Evolutionary conservation across 2,797 vertebrate genomes (phyloP).

Genomic region (Macropus fuliginosus): DNA sequence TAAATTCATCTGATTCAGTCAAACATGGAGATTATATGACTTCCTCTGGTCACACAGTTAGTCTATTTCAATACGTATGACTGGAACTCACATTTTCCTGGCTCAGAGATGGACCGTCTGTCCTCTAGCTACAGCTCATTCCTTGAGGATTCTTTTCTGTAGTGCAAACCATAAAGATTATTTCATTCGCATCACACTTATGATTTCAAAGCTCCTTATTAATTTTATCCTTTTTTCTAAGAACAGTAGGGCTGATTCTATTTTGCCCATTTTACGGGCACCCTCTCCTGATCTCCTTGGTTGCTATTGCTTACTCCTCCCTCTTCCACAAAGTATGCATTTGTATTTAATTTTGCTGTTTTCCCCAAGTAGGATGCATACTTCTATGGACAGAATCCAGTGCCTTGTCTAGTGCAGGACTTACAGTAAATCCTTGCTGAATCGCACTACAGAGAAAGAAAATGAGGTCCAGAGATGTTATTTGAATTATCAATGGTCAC

Average conservation of each 20-base stretch:
- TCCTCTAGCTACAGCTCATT: background rate
- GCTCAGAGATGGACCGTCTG: background rate
- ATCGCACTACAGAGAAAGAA: background rate
- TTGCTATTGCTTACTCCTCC: background rate
- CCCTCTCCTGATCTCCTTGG: background rate
- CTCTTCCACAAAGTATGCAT: background rate
- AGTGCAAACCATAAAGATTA: background rate
- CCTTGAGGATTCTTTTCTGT: background rate
- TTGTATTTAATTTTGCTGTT: background rate
- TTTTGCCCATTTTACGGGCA: background rate
- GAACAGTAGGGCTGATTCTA: background rate
- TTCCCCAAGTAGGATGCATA: background rate
- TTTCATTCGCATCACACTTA: background rate
- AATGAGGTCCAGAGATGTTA: background rate
- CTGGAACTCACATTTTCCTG: background rate
- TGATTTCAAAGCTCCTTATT: background rate
- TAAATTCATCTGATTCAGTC: background rate
- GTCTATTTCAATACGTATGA: background rate
- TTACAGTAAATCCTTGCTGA: background rate
- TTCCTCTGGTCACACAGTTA: background rate
- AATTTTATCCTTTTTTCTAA: background rate
- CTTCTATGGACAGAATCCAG: background rate
- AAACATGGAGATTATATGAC: background rate
- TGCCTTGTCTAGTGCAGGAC: rapidly evolving
- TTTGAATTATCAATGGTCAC: background rate